Percentiles rank a stretch among this genome's conserved stretches.
These are phyloP conservation scores for Elanus axillaris DNA, from an alignment of 2,113 vertebrate genomes.

Conservation along the genomic window DNA sequence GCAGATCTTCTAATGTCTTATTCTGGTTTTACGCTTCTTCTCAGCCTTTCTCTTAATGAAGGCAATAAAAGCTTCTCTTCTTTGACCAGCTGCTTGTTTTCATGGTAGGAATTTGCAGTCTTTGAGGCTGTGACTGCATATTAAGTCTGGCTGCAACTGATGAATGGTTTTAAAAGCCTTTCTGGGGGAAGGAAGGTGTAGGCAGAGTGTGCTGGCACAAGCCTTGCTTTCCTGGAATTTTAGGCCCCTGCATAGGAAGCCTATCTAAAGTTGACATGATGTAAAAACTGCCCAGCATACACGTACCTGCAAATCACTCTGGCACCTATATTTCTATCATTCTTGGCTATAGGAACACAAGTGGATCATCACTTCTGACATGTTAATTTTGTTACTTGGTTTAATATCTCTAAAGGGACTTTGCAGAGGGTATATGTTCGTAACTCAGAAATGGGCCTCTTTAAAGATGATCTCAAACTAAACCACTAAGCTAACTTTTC, in stretches of 20 bases:
- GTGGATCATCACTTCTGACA: background rate
- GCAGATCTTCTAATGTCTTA: background rate
- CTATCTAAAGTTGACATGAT: background rate
- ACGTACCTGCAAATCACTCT: background rate
- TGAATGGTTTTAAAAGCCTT: background rate
- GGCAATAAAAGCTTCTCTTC: background rate
- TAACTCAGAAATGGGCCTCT: background rate
- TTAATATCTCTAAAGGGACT: background rate
- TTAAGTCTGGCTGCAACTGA: background rate
- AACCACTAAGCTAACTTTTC: background rate
- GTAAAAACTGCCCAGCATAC: background rate
- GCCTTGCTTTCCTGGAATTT: background rate
- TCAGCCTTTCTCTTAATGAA: background rate
- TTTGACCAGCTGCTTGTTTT: background rate
- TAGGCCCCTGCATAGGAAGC: background rate
- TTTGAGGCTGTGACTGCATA: background rate
- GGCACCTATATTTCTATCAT: background rate
- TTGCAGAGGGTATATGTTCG: background rate
- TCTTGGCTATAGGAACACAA: background rate
- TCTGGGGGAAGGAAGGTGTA: background rate
- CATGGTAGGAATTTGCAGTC: background rate
- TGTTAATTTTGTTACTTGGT: conserved; percentile 3
- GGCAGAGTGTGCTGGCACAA: background rate
- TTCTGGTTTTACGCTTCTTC: background rate
- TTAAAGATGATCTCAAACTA: background rate